Base-by-base conservation (phyloP, 2,113 vertebrate genomes). In the Scomber japonicus region DNA sequence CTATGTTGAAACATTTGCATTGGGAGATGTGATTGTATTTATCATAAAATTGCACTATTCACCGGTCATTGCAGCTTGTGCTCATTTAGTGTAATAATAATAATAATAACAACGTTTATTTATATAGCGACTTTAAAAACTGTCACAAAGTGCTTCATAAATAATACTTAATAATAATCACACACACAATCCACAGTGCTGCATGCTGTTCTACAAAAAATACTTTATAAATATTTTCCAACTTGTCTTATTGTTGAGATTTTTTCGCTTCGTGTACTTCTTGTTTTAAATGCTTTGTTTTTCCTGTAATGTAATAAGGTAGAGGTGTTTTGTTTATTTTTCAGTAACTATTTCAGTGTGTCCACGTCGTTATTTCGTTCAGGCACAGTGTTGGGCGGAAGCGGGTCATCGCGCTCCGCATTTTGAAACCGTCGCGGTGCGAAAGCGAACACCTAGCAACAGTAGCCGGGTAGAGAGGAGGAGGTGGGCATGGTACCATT, bases 341-440 rank as follows among this genome's bases (percentile, higher is more conserved):
- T 7, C 9, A 7, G 35, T 40, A 27, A 27, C 35, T 40, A 14
- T 30, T 2, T 7, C 0, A 13, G 3, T 2, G 17, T 5, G 21
- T 35, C 31, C 45, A 17, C 30, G n/a, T 1, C 0, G 35, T 6
- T 8, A 3, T 92, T 92, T 85, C 87, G 71, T 21, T 89, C 90
- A 89, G 93, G 94, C 94, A 74, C 3, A 7, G 0, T 21, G 17
- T 63, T 53, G 2, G 85, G 57, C 75, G 0, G 15, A 31, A 40
- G 0, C 1, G 56, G 94, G 94, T 93, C 94, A 85, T 93, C 64
- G 59, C 16, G 11, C 15, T 67, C 17, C 81, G 79, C 88, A 86
- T 92, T 94, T 94, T 94, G 87, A 95, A 94, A 91, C 83, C 88
- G 82, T 86, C 75, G 90, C 92, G 91, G 92, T 91, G 92, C 86